Base-by-base conservation (phyloP, 2,888 invertebrate genomes). In the Thecophora atra region DNA sequence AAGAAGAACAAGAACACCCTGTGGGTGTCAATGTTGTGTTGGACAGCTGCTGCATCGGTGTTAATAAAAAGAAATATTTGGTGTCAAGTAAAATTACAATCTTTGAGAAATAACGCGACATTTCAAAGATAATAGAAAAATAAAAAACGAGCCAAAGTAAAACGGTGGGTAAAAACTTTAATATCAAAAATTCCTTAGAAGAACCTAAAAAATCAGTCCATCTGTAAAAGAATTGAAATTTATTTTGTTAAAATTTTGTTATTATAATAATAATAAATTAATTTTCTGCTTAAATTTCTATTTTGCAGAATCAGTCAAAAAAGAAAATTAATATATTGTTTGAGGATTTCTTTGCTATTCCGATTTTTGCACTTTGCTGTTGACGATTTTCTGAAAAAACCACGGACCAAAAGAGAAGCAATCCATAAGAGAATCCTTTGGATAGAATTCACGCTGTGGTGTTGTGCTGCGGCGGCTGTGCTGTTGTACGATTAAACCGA, bases 181-280 rank as follows among this genome's bases (percentile, higher is more conserved):
- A 56, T 44, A 44, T 44, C 7, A 52, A 42, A 68, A 68, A 68
- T 58, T 58, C 44, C n/a, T 68, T 42, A 19, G 42, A 21, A 66
- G 63, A 73, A 72, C 24, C 75, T 73, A 65, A n/a, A n/a, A n/a
- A n/a, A n/a, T n/a, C n/a, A n/a, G n/a, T n/a, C n/a, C n/a, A n/a
- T n/a, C n/a, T n/a, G n/a, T n/a, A n/a, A n/a, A n/a, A n/a, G n/a
- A n/a, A n/a, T n/a, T n/a, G n/a, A 77, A 77, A 75, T 76, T 77
- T 74, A 70, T 62, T 75, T 75, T 75, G 63, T 73, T 74, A 56
- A 64, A 66, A 73, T 63, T 52, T 47, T 69, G 64, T 73, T 71
- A 68, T 47, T 56, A 60, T 63, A 72, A 66, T 24, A 70, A 70
- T 70, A n/a, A n/a, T n/a, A n/a, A n/a, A n/a, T 56, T 51, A 62